Percentiles rank a stretch among this genome's conserved stretches.
Evolutionary conservation across 2,113 vertebrate species (phyloP).

Genomic region (Actenoides lindsayi): DNA sequence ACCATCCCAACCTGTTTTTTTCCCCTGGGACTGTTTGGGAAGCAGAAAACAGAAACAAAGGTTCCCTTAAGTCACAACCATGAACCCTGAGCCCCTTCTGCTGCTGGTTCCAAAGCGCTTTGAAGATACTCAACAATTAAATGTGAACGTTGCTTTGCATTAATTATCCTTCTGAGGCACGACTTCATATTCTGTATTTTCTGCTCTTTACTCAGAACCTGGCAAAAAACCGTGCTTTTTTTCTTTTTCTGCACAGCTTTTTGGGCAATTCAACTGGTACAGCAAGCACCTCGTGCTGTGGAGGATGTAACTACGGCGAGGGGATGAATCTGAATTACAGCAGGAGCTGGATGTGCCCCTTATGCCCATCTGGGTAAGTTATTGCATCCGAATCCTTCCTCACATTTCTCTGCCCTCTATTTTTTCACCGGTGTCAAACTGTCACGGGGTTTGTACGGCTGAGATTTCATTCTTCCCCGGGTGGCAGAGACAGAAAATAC

Average conservation of each 20-base stretch:
- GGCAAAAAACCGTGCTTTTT: background rate
- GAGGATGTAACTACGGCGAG: background rate
- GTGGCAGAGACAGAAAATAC: background rate
- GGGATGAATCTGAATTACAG: background rate
- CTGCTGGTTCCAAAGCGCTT: background rate
- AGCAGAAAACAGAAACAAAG: no score
- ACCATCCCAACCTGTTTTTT: no score
- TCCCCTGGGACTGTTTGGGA: background rate
- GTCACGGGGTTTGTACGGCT: background rate
- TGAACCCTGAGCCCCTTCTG: background rate
- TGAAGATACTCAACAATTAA: background rate
- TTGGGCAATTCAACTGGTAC: background rate
- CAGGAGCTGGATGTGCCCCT: background rate
- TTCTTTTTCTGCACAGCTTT: background rate
- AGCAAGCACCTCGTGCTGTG: rapidly evolving
- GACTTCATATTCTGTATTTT: background rate
- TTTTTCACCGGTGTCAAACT: background rate
- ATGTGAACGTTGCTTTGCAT: background rate
- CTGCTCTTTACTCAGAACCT: background rate
- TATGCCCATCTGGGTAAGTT: background rate
- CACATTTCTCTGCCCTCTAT: background rate
- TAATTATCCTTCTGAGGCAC: background rate
- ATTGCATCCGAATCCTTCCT: background rate
- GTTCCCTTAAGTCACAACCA: background rate
- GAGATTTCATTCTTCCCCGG: background rate